These are phyloP conservation scores for Diarsia mendica DNA, from an alignment of 2,888 invertebrate species.

Conservation along the genomic window DNA sequence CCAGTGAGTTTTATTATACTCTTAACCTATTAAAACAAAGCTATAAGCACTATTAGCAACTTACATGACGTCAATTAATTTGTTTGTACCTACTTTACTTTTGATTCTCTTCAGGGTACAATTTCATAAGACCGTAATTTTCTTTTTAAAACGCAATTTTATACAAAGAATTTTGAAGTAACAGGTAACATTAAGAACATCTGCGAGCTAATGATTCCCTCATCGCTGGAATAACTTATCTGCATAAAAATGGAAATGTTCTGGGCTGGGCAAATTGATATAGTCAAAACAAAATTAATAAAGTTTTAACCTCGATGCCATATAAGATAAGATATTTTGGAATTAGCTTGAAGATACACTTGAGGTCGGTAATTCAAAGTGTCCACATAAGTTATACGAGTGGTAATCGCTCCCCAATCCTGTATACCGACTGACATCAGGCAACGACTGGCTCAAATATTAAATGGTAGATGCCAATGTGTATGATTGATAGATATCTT, in stretches of 20 bases:
- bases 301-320: conserved; percentile 8
- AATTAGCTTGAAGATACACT: background rate
- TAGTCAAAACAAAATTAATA: conserved; percentile 16
- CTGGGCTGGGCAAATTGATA: conserved; percentile 9
- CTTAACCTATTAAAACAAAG: background rate
- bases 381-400: background rate
- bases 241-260: conserved; percentile 57
- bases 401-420: background rate
- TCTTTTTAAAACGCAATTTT: conserved; percentile 44
- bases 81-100: too few relatives aligned
- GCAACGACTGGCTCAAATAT: background rate
- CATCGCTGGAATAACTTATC: conserved; percentile 65
- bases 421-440: background rate
- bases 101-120: background rate
- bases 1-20: too few relatives aligned
- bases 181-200: conserved; percentile 70
- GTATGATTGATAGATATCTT: background rate
- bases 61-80: background rate
- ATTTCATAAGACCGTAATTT: background rate
- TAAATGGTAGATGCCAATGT: background rate
- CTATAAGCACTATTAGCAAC: background rate
- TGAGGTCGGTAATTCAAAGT: background rate
- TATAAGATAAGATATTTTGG: background rate
- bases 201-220: conserved; percentile 69
- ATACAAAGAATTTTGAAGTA: conserved; percentile 64